Conservation (phyloP, 2,797 vertebrate genomes). For the Octomys mimax region DNA sequence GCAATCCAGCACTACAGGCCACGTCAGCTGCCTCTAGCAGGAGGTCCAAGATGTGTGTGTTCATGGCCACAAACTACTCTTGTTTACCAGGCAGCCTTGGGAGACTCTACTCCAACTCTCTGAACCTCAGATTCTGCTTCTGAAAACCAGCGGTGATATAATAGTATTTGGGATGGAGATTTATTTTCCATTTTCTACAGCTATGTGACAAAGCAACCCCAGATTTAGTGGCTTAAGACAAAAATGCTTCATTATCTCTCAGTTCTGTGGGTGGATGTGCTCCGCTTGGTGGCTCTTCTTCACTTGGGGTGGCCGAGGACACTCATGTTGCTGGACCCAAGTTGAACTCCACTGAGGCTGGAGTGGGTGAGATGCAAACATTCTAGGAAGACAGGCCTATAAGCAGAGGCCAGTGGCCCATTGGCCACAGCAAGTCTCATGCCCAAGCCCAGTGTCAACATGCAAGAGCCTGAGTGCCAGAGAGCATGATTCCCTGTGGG, state of each 20-base stretch:
- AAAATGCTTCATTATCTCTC: background rate
- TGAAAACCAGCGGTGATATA: background rate
- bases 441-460: background rate
- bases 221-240: background rate
- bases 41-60: background rate
- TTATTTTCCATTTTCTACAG: background rate
- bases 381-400: background rate
- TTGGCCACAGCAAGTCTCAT: background rate
- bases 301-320: rapidly evolving
- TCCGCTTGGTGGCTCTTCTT: background rate
- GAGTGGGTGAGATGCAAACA: background rate
- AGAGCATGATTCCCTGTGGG: rapidly evolving
- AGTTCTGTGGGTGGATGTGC: background rate
- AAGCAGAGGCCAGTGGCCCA: background rate
- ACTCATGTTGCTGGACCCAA: rapidly evolving
- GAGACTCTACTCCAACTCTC: background rate
- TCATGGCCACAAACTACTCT: background rate
- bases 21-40: background rate
- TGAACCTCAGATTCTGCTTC: background rate
- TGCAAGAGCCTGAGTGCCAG: background rate
- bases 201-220: background rate
- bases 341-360: rapidly evolving
- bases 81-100: background rate
- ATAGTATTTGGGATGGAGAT: background rate
- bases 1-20: background rate